These are phyloP conservation scores for Lampris incognitus DNA, from an alignment of 2,113 vertebrate species.

Conservation along the genomic window DNA sequence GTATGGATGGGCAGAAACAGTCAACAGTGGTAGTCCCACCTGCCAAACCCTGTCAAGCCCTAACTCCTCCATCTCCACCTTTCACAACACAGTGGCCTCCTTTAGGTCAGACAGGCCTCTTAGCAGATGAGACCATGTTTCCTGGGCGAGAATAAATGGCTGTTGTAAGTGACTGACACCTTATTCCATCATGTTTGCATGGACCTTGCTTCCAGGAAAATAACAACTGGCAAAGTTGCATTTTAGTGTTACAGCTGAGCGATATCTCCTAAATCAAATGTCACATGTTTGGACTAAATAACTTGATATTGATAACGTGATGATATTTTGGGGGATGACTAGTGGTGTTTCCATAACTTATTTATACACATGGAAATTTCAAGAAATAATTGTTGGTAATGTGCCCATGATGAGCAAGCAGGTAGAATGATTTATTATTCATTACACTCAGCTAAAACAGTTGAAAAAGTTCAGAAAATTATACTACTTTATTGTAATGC, in stretches of 20 bases:
- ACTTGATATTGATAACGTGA: too few species aligned
- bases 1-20: constrained; percentile 24
- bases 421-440: too few species aligned
- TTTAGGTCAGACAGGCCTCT: neutral
- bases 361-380: too few species aligned
- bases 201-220: neutral
- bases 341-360: too few species aligned
- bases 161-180: neutral
- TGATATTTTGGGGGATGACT: too few species aligned
- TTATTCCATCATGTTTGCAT: neutral
- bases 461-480: too few species aligned
- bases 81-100: neutral
- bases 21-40: constrained; percentile 36
- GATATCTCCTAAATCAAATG: too few species aligned
- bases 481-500: too few species aligned
- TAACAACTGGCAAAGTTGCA: neutral
- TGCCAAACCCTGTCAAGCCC: constrained; percentile 29
- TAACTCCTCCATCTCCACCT: neutral
- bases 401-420: too few species aligned
- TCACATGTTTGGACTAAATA: too few species aligned
- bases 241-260: neutral
- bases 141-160: neutral
- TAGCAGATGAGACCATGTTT: neutral
- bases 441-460: too few species aligned
- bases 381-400: too few species aligned